Evolutionary conservation across 2,888 invertebrate genomes (phyloP).

Genomic region (Nesidiocoris tenuis): DNA sequence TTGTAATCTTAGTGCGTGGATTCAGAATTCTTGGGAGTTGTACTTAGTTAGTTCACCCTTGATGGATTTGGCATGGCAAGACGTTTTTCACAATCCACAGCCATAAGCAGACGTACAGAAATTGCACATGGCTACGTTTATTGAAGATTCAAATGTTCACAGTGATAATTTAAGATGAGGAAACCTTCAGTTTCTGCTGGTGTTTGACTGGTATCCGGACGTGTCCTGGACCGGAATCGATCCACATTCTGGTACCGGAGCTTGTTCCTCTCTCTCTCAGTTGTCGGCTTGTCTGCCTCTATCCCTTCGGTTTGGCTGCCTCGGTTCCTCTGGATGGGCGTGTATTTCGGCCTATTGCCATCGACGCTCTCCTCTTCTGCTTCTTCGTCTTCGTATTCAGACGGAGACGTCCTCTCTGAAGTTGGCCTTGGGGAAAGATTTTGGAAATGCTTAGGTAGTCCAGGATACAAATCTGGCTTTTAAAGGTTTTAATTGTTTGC

Average conservation of each 20-base stretch:
- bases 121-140: too few relatives aligned
- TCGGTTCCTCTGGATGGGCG: constrained; percentile 47
- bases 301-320: constrained; percentile 32
- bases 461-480: too few relatives aligned
- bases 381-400: constrained; percentile 49
- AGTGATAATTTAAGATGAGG: too few relatives aligned
- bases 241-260: constrained; percentile 43
- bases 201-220: not conserved
- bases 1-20: too few relatives aligned
- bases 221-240: constrained; percentile 17
- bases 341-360: constrained; percentile 46
- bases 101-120: too few relatives aligned
- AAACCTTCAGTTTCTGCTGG: not conserved
- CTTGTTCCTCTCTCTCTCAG: constrained; percentile 21
- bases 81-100: too few relatives aligned
- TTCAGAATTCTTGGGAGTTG: too few relatives aligned
- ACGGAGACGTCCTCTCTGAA: constrained; percentile 50
- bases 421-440: constrained; percentile 34
- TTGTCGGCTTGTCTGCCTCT: constrained; percentile 28
- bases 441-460: not conserved
- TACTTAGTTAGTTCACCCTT: too few relatives aligned
- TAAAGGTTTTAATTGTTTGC: too few relatives aligned
- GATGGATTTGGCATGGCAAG: too few relatives aligned
- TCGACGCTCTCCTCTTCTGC: constrained; percentile 40
- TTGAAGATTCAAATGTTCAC: too few relatives aligned